A percentile compares a stretch with the other conserved stretches of the same genome.
phyloP scores from a whole-genome alignment of 2,113 vertebrate genomes.

The Budorcas taxicolor region DNA sequence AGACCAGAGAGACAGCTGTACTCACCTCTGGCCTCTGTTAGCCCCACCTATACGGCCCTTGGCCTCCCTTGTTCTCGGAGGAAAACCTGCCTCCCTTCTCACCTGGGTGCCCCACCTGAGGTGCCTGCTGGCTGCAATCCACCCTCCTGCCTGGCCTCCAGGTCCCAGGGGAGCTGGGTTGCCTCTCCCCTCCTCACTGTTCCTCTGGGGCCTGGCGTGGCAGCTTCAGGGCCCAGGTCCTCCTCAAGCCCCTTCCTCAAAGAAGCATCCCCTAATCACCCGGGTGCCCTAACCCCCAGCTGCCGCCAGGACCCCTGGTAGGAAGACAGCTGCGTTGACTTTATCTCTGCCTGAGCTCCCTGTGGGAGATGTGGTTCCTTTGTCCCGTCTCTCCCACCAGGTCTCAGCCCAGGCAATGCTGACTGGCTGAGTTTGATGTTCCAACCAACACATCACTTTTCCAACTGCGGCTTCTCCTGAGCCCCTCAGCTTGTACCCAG shows the following conservation, averaged over 20 bases:
- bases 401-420: neutral
- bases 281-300: rapidly evolving
- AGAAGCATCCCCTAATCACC: neutral
- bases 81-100: too few relatives aligned
- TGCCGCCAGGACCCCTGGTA: neutral
- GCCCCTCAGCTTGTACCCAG: too few relatives aligned
- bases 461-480: rapidly evolving
- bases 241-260: neutral
- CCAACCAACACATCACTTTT: too few relatives aligned
- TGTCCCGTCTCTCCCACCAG: neutral
- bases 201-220: neutral
- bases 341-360: neutral
- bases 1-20: rapidly evolving
- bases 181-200: neutral
- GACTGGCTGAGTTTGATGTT: neutral
- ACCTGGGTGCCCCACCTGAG: neutral
- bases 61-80: neutral
- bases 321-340: neutral
- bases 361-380: rapidly evolving
- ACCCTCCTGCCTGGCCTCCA: neutral
- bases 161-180: neutral
- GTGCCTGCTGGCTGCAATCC: neutral
- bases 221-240: neutral
- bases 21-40: rapidly evolving
- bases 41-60: rapidly evolving